Evolutionary conservation across 2,888 invertebrate genomes (phyloP), one percentile per base, ranked within the genome.

Genomic region (Euplagia quadripunctaria): DNA sequence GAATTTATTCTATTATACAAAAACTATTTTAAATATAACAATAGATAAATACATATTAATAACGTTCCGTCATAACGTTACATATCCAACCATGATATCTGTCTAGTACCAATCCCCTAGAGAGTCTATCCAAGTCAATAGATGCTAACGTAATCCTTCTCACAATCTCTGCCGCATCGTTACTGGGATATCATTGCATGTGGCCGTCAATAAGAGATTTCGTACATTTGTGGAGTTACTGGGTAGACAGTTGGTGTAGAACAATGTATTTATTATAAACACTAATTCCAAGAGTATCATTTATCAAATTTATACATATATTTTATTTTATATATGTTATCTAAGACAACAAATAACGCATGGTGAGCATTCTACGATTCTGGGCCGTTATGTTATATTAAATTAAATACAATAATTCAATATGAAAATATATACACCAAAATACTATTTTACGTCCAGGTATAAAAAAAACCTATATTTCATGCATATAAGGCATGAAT

Each of bases 81-180:
- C 17, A 51, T 63, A 64, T 70, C 63, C 64, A 70, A 51, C 42
- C 42, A 63, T 68, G 67, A 73, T 70, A 66, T 67, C 71, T 49
- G 52, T 43, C 70, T 71, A 42, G 55, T 41, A 51, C 61, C 66
- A n/a, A 71, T 72, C 80, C 81, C 69, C 82, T 58, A n/a, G 77
- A 73, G 79, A 81, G 76, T 80, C 79, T 80, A 66, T 69, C 31
- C 58, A 78, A 79, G 75, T 74, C 74, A 79, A 80, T 82, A 78
- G 73, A 73, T 73, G 67, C 77, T 52, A 74, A 61, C 76, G 76
- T 85, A 86, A 87, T 87, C 86, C 86, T 83, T 85, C 84, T 79
- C 70, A 79, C 80, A 80, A 86, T 85, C 84, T 82, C 84, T 79
- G 73, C 74, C 68, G 74, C 68, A 75, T 81, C 77, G 76, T 82